Percentiles rank a stretch among this genome's conserved stretches.
These are phyloP conservation scores for Pan paniscus DNA, from an alignment of 2,113 vertebrate genomes.

Conservation along the genomic window DNA sequence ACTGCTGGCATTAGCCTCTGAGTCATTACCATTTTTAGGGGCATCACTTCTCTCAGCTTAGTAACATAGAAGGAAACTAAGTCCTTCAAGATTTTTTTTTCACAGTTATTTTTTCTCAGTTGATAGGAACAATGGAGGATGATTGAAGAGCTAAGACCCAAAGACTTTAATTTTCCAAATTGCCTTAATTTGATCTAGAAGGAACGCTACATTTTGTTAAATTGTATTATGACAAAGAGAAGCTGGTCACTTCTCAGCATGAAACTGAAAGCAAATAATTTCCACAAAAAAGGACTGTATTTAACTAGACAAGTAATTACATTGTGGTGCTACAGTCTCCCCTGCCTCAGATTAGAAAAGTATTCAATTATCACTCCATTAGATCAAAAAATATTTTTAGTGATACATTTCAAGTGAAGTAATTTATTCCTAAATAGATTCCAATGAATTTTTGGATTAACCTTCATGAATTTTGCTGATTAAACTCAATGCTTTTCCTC, in stretches of 20 bases:
- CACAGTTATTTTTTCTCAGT: slow-evolving; percentile 71
- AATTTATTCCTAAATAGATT: slow-evolving; percentile 82
- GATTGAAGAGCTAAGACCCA: slow-evolving; percentile 83
- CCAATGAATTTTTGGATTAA: slow-evolving; percentile 77
- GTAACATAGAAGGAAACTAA: slow-evolving; percentile 53
- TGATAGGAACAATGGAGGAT: slow-evolving; percentile 76
- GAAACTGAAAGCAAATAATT: slow-evolving; percentile 86
- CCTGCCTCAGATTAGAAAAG: slow-evolving; percentile 82
- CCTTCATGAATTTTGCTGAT: slow-evolving; percentile 78
- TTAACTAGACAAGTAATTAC: slow-evolving; percentile 86
- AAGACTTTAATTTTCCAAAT: slow-evolving; percentile 83
- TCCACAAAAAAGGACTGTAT: slow-evolving; percentile 81
- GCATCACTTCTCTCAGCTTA: background rate
- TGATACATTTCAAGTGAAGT: slow-evolving; percentile 83
- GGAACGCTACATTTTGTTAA: slow-evolving; percentile 84
- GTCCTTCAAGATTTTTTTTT: background rate
- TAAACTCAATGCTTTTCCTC: slow-evolving; percentile 79
- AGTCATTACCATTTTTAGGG: slow-evolving; percentile 22
- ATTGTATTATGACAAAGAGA: slow-evolving; percentile 86
- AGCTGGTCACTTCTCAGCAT: slow-evolving; percentile 82
- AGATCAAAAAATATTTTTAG: slow-evolving; percentile 86
- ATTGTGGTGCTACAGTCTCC: slow-evolving; percentile 81
- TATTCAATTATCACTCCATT: slow-evolving; percentile 86
- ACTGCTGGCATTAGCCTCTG: background rate
- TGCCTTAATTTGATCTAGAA: slow-evolving; percentile 86